Evolutionary conservation across 2,888 invertebrate genomes (phyloP), one percentile per base, ranked within the genome.

Genomic region (Dendrolimus houi): DNA sequence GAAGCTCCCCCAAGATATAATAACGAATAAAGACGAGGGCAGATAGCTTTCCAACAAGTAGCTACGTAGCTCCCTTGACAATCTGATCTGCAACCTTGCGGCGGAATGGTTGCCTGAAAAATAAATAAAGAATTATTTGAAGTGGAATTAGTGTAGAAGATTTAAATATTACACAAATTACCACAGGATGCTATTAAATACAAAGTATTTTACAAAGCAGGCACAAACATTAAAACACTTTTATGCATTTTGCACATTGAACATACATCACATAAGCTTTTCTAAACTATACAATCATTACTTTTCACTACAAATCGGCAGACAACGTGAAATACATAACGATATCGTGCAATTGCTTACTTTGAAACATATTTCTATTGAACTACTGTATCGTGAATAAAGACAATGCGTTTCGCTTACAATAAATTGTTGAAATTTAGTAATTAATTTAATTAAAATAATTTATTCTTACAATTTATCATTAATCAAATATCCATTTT

Each of bases 1-100:
- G 81, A 93, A 93, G 68, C 93, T 93, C 62, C 93, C 93, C 93
- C 93, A 93, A 41, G 93, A 93, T 74, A 93, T 93, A 72, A 93
- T 92, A 61, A 93, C 93, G 75, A 93, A 93, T 59, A 93, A 77
- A 0, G 93, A 92, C 13, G 93, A 93, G 0, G 93, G 93, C 29
- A 93, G 77, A 75, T 93, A 93, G 70, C 93, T 93, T 79, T 93
- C 93, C 56, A 93, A 77, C 2, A 93, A 81, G 72, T 93, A 93
- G 64, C 93, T 92, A 56, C 93, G 85, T 13, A 93, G 82, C 72
- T 93, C 93, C 47, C 93, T 83, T 42, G 92, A 92, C 64, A 93
- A 77, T 64, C 91, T 93, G 67, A 93, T 93, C 70, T 92, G 89
- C 52, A 93, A 81, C 53, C 93, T 85, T 13, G 93, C 93, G 53